These are phyloP conservation scores for Synanthedon myopaeformis DNA, from an alignment of 2,888 invertebrate species.

Conservation along the genomic window DNA sequence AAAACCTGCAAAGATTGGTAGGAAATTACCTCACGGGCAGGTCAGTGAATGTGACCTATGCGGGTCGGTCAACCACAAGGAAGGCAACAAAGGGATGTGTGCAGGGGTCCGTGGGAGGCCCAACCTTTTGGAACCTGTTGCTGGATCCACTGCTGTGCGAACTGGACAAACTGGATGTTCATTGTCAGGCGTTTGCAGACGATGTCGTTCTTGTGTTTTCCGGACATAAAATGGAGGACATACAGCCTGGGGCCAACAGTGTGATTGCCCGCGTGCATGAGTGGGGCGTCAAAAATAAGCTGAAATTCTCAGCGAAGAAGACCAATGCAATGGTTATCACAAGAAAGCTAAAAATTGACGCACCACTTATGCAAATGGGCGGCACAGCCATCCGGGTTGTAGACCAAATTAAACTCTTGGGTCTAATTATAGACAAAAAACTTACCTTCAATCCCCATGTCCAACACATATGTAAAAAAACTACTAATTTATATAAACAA, in stretches of 20 bases:
- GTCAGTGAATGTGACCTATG: conserved; percentile 1
- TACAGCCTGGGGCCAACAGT: background rate
- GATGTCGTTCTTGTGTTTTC: background rate
- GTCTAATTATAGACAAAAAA: too few species aligned
- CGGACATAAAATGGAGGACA: background rate
- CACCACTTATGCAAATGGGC: too few species aligned
- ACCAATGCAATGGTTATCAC: too few species aligned
- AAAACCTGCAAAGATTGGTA: background rate
- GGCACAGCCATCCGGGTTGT: too few species aligned
- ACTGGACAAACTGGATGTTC: background rate
- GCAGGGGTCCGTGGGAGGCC: conserved; percentile 6
- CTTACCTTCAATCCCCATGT: too few species aligned
- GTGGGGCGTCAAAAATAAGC: background rate
- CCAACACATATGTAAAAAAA: too few species aligned
- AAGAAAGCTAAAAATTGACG: too few species aligned
- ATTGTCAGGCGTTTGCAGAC: background rate
- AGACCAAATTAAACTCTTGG: too few species aligned
- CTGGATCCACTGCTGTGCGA: conserved; percentile 1
- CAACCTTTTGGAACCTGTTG: conserved; percentile 6
- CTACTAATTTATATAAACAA: too few species aligned
- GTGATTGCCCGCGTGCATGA: background rate
- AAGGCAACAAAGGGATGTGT: conserved; percentile 4
- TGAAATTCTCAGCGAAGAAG: too few species aligned
- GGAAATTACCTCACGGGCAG: conserved; percentile 2
- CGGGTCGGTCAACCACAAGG: background rate